Evolutionary conservation across 2,888 invertebrate genomes (phyloP).

Genomic region (Stramonita haemastoma): DNA sequence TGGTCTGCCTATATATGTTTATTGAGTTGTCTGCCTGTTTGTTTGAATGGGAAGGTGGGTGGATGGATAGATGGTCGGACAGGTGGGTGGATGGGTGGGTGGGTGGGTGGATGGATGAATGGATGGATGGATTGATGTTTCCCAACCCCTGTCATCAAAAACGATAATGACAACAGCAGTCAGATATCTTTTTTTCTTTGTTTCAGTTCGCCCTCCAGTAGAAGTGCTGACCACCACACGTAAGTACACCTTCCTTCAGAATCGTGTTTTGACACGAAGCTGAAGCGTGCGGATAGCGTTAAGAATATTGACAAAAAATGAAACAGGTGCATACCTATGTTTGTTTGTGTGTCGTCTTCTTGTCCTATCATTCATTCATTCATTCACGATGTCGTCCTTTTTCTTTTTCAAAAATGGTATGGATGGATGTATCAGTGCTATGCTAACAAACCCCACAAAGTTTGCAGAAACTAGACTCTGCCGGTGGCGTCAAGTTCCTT

Average conservation of each 20-base stretch:
- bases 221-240: background rate
- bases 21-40: no score
- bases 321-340: constrained; percentile 27
- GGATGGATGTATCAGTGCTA: background rate
- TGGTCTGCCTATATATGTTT: no score
- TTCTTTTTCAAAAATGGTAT: background rate
- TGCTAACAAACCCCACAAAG: background rate
- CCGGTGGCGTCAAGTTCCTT: background rate
- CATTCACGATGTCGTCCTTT: background rate
- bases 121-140: no score
- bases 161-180: no score
- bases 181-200: no score
- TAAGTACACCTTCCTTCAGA: background rate
- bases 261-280: background rate
- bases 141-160: no score
- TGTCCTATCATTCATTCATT: background rate
- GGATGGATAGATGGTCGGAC: no score
- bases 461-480: background rate
- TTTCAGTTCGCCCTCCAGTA: background rate
- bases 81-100: no score
- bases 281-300: background rate
- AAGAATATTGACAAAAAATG: background rate
- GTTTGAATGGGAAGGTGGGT: no score
- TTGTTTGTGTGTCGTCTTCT: background rate
- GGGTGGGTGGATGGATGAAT: no score